These are phyloP conservation scores for Melospiza melodia DNA, from an alignment of 2,113 vertebrate genomes.

Conservation along the genomic window DNA sequence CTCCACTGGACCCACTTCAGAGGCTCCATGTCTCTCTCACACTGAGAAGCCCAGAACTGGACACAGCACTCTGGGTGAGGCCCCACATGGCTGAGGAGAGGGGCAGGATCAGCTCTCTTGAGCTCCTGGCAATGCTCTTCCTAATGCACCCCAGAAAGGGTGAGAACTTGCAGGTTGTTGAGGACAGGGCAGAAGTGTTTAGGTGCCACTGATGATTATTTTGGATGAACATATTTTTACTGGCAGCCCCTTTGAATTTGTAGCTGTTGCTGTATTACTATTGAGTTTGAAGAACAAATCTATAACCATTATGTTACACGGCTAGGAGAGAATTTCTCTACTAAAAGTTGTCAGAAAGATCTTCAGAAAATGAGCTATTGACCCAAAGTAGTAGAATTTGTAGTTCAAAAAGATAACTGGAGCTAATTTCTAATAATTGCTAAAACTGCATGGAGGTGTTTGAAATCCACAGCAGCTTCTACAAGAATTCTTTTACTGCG, in stretches of 20 bases:
- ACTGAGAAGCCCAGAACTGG: background rate
- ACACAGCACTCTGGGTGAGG: background rate
- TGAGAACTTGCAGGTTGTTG: background rate
- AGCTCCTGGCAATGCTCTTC: background rate
- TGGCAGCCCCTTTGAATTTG: background rate
- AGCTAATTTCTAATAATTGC: background rate
- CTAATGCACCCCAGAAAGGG: background rate
- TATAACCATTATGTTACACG: background rate
- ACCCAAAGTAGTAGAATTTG: background rate
- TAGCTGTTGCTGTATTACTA: background rate
- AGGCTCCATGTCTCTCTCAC: fast-evolving
- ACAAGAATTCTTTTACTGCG: background rate
- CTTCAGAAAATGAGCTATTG: background rate
- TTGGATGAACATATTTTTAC: background rate
- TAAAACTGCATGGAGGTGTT: background rate
- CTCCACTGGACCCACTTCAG: background rate
- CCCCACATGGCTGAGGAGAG: background rate
- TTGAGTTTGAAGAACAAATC: background rate
- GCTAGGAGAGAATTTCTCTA: background rate
- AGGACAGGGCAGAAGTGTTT: background rate
- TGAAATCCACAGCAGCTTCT: background rate
- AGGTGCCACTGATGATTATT: background rate
- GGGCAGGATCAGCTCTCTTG: background rate
- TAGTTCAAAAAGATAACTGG: background rate
- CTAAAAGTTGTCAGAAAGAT: background rate